Conservation (phyloP, 2,113 vertebrate species). For the Brevimyrus niger region DNA sequence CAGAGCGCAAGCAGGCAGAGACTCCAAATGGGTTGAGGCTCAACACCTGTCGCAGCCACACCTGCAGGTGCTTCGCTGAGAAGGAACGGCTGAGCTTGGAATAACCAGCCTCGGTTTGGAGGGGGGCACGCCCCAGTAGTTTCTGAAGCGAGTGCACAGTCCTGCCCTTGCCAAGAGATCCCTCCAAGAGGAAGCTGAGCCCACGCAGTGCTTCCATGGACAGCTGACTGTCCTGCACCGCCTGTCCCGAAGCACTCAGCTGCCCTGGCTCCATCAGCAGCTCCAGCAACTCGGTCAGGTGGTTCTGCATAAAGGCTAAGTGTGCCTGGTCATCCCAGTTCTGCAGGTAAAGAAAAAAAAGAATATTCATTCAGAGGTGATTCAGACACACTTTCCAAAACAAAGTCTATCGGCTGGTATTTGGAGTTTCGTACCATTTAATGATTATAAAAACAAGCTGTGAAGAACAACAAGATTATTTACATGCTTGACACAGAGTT, state of each 20-base stretch:
- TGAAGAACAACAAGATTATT: not conserved
- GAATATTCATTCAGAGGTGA: not conserved
- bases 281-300: constrained; percentile 76
- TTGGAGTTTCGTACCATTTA: not conserved
- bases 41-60: constrained; percentile 69
- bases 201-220: constrained; percentile 68
- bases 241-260: constrained; percentile 65
- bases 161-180: constrained; percentile 49
- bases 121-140: constrained; percentile 67
- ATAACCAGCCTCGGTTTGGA: constrained; percentile 67
- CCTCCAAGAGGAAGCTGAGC: constrained; percentile 82
- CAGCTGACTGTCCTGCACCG: constrained; percentile 58
- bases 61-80: constrained; percentile 68
- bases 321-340: constrained; percentile 93
- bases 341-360: constrained; percentile 46
- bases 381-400: not conserved
- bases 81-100: constrained; percentile 64
- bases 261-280: constrained; percentile 82
- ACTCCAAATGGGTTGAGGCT: constrained; percentile 75
- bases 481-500: not conserved
- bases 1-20: constrained; percentile 74
- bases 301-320: constrained; percentile 71
- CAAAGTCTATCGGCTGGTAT: no score
- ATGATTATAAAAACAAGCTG: not conserved
- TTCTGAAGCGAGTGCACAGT: constrained; percentile 65